Base-by-base conservation (phyloP, 37 sponge, comb jelly and placozoan genomes). In the Chondrosia reniformis region DNA sequence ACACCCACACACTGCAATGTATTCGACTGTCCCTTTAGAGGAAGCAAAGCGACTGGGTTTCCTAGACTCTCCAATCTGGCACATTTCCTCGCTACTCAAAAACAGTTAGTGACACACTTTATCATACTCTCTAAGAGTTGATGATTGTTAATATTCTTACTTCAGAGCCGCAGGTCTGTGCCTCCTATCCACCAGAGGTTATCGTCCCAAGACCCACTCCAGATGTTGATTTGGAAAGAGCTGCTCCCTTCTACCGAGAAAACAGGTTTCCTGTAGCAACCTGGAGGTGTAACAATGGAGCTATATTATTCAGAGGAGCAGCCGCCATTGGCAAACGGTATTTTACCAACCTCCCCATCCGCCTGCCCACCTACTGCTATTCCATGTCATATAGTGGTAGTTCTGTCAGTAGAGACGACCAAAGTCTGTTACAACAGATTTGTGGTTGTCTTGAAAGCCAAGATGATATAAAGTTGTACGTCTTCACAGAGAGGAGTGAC, bases 191-290 rank as follows among this genome's bases (percentile, higher is more conserved):
- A 9, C 30, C 44, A 5, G 63, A 84, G 55, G 62, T 93, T 54
- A 84, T 93, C 0, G 87, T 87, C 19, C 89, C 89, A 1, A 73
- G 79, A 32, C 83, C 84, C 43, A 89, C 74, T 9, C 72, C 89
- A n/a, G 79, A 86, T 34, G 44, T 87, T 64, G 94, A 93, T 72
- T 28, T 89, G 10, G 76, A 80, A 15, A 59, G 85, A 25, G 90
- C 82, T 49, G 94, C 87, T 3, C 75, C 52, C 9, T 76, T 84
- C 46, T 93, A 84, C 77, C 54, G 74, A 13, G 86, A 90, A 45
- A 81, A 79, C 0, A 39, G 96, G 44, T 93, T 96, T 77, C 96
- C 96, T 6, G 83, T 80, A 33, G 81, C 86, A 41, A 78, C 82
- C 45, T 96, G 96, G 96, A 59, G 77, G 66, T 33, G 81, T 81